Percentiles rank a stretch among this genome's conserved stretches.
Evolutionary conservation across 1,140 invertebrate species (phyloP).

Genomic region (Drosophila setifemur): DNA sequence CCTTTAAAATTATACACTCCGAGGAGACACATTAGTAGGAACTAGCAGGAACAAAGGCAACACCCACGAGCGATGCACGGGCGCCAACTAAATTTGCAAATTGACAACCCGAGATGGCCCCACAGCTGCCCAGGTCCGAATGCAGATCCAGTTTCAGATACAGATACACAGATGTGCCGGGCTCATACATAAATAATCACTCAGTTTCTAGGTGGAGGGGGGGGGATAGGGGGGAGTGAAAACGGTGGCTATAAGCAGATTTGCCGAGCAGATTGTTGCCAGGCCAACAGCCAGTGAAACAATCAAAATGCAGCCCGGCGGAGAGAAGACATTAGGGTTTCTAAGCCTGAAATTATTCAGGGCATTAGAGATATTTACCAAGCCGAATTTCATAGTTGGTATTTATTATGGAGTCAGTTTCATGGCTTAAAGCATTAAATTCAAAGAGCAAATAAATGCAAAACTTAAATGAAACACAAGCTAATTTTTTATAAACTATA

Average conservation of each 20-base stretch:
- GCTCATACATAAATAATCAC: conserved; percentile 49
- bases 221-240: background rate
- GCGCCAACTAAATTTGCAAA: conserved; percentile 29
- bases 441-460: no score
- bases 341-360: conserved; percentile 5
- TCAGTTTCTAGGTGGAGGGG: background rate
- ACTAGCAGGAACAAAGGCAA: background rate
- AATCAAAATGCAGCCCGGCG: background rate
- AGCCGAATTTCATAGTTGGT: background rate
- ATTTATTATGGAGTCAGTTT: no score
- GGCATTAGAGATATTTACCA: background rate
- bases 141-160: background rate
- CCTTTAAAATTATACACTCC: conserved; percentile 30
- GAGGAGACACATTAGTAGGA: conserved; percentile 2
- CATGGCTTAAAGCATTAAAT: conserved; percentile 1
- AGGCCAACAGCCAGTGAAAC: background rate
- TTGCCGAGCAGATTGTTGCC: conserved; percentile 27
- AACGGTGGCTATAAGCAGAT: conserved; percentile 11
- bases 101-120: conserved; percentile 44
- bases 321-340: background rate
- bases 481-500: background rate
- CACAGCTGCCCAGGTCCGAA: conserved; percentile 10
- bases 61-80: conserved; percentile 11
- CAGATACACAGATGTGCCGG: conserved; percentile 20
- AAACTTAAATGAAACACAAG: background rate